Base-by-base conservation (phyloP, 37 sponge, comb jelly and placozoan species). In the Mnemiopsis leidyi region DNA sequence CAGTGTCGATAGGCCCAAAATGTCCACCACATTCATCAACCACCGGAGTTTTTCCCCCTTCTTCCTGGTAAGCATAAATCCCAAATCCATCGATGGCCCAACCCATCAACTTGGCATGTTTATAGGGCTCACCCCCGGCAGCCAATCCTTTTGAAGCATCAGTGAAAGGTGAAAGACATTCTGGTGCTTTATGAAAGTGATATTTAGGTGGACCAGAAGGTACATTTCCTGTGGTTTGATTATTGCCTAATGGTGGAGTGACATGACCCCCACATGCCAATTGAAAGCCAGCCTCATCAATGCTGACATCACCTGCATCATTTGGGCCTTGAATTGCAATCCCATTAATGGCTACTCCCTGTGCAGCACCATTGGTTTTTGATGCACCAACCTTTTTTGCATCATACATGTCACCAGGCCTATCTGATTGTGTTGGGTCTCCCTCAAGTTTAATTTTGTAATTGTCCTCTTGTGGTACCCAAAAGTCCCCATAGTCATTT, bases 341-440 rank as follows among this genome's bases (percentile, higher is more conserved):
- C 2, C 90, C 90, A 37, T 85, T 85, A n/a, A 40, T 40, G 3
- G 90, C 90, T 23, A 85, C 90, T 3, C 90, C 90, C 24, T 40
- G 61, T 5, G 90, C 90, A 18, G 32, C 61, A 1, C 90, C 90
- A 28, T 85, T 28, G 3, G 90, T 85, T 26, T 85, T 85, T 13
- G 90, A 39, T 1, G 29, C 90, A 23, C 35, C 90, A 1, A 85
- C 90, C 29, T 39, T 38, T 7, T 16, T 16, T 9, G 35, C 90
- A 39, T 85, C 90, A 26, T 85, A 85, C 90, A 85, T 85, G 90
- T 85, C 90, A 28, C 90, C 90, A 2, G 90, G 90, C 20, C 90
- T 13, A 37, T 85, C 61, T 0, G 61, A 3, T 39, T 26, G 90
- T 13, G 90, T 85, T 0, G 90, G 90, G 61, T 39, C 35, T n/a